These are phyloP conservation scores for Periphyllus acericola DNA, from an alignment of 2,888 invertebrate genomes.

Conservation along the genomic window DNA sequence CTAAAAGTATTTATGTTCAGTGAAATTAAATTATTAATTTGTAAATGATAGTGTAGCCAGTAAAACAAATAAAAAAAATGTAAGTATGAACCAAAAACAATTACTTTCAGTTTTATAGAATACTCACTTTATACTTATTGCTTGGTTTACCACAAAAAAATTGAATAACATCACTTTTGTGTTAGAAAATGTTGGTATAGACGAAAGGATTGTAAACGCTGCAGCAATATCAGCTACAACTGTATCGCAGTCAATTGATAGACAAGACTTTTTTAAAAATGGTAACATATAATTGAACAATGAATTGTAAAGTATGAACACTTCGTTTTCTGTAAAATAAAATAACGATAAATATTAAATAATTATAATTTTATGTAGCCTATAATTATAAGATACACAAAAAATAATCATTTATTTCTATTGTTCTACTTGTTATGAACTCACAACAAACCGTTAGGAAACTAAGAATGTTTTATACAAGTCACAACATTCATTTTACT, in stretches of 20 bases:
- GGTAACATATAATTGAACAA: slow-evolving; percentile 65
- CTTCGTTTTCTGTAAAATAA: slow-evolving; percentile 62
- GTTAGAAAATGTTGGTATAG: slow-evolving; percentile 58
- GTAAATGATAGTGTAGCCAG: not conserved
- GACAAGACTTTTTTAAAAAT: slow-evolving; percentile 64
- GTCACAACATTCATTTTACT: too few species aligned
- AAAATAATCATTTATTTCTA: too few species aligned
- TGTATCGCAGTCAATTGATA: slow-evolving; percentile 63
- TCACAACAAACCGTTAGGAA: too few species aligned
- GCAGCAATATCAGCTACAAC: slow-evolving; percentile 65
- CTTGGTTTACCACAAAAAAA: slow-evolving; percentile 59
- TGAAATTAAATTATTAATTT: not conserved
- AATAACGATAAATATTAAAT: not conserved
- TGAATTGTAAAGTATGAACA: slow-evolving; percentile 64
- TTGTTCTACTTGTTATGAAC: too few species aligned
- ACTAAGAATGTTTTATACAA: too few species aligned
- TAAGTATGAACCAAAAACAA: not conserved
- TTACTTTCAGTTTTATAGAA: not conserved
- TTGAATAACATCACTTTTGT: slow-evolving; percentile 63
- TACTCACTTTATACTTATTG: slow-evolving; percentile 60
- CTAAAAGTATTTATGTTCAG: slow-evolving; percentile 34
- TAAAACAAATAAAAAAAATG: not conserved
- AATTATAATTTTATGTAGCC: not conserved
- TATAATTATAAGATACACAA: too few species aligned
- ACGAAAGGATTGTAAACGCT: slow-evolving; percentile 64